Percentiles rank a stretch among this genome's conserved stretches.
These are phyloP conservation scores for Cladorhizidae sp. DNA, from an alignment of 37 sponge, comb jelly and placozoan genomes.

Conservation along the genomic window DNA sequence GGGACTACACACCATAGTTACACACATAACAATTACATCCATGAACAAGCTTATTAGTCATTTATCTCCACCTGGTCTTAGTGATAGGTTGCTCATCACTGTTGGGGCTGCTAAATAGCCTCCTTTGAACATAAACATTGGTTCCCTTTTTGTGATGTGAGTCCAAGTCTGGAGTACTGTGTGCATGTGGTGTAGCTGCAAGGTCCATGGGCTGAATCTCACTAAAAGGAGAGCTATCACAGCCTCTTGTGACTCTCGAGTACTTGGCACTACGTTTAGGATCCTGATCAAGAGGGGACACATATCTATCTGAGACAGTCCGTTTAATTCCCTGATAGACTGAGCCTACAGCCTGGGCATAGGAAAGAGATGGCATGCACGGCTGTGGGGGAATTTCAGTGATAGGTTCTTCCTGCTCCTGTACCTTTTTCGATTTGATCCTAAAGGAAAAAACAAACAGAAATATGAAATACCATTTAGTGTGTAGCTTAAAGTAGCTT, in stretches of 20 bases:
- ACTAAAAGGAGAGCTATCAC: neutral
- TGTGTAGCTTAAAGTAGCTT: too few species aligned
- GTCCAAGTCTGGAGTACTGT: neutral
- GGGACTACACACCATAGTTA: neutral
- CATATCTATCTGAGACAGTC: slow-evolving; percentile 22
- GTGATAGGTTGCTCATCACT: neutral
- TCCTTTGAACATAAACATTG: neutral
- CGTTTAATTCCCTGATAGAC: slow-evolving; percentile 24
- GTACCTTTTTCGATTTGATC: neutral
- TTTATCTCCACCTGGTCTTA: too few species aligned
- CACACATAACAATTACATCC: neutral
- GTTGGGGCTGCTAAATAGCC: slow-evolving; percentile 8
- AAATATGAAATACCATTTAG: too few species aligned
- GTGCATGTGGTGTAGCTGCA: neutral
- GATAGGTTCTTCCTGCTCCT: neutral
- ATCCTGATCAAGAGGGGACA: slow-evolving; percentile 56
- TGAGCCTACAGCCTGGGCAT: slow-evolving; percentile 11
- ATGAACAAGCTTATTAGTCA: too few species aligned
- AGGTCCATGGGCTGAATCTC: too few species aligned
- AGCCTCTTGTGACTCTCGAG: neutral
- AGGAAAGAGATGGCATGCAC: neutral
- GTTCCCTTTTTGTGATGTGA: neutral
- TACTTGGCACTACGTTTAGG: slow-evolving; percentile 25
- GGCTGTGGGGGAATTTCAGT: neutral
- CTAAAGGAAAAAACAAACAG: neutral